Conservation (phyloP, 2,888 invertebrate genomes). For the Mythimna albipuncta region DNA sequence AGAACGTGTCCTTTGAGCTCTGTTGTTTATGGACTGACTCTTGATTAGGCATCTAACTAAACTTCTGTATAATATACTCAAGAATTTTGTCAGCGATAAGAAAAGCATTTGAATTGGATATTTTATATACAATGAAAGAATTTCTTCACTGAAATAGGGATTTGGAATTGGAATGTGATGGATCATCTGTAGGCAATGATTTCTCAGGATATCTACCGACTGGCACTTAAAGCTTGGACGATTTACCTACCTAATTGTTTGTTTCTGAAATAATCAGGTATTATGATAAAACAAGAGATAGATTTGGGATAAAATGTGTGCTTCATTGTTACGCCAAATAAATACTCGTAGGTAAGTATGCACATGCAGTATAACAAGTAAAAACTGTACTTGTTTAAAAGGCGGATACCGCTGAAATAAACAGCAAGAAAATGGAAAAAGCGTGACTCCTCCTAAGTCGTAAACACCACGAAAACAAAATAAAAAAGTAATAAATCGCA, state of each 20-base stretch:
- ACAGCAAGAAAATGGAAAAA: not conserved
- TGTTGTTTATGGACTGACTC: conserved; percentile 60
- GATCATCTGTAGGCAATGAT: no score
- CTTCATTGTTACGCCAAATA: no score
- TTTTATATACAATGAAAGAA: conserved; percentile 6
- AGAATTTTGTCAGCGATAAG: conserved; percentile 55
- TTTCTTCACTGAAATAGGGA: no score
- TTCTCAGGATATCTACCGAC: no score
- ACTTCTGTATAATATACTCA: conserved; percentile 47
- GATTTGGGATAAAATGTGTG: no score
- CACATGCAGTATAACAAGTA: no score
- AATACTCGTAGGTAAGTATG: no score
- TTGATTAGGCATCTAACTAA: conserved; percentile 51
- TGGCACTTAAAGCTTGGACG: no score
- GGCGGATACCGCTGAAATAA: not conserved
- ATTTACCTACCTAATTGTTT: no score
- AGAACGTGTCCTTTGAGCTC: conserved; percentile 67
- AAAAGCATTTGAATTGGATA: conserved; percentile 16
- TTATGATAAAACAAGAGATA: no score
- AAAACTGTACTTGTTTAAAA: not conserved
- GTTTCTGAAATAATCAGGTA: no score
- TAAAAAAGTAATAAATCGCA: conserved; percentile 62
- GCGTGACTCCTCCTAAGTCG: conserved; percentile 21
- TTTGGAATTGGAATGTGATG: no score
- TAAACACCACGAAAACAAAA: conserved; percentile 54